A percentile compares a stretch with the other conserved stretches of the same genome.
Conservation (phyloP, 1,140 invertebrate species). For the Ylistrum balloti region DNA sequence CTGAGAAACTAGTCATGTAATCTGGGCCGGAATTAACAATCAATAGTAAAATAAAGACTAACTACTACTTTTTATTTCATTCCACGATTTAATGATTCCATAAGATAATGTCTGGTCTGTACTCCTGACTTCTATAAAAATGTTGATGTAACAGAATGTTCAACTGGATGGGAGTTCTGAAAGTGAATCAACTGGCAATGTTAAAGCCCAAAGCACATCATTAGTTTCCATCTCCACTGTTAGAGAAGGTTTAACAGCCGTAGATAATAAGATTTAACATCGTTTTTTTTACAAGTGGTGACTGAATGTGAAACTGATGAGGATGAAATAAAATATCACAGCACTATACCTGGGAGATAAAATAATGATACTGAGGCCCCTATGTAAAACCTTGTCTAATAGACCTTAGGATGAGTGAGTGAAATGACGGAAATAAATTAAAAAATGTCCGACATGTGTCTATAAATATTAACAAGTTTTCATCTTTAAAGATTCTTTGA, state of each 20-base stretch:
- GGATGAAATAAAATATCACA: slow-evolving; percentile 35
- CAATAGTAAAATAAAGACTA: no score
- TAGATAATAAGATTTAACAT: slow-evolving; percentile 1
- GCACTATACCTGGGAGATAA: slow-evolving; percentile 24
- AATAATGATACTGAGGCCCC: not conserved
- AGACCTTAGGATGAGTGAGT: slow-evolving; percentile 20
- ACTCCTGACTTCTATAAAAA: not conserved
- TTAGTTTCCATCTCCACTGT: not conserved
- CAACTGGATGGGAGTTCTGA: not conserved
- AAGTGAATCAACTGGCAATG: not conserved
- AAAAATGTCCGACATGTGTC: not conserved
- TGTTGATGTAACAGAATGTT: not conserved
- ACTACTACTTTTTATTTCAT: not conserved
- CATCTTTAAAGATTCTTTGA: slow-evolving; percentile 21
- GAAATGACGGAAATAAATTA: not conserved
- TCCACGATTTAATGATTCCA: not conserved
- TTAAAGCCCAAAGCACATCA: not conserved
- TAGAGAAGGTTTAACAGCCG: not conserved
- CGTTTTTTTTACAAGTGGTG: not conserved
- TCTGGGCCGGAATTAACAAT: not conserved
- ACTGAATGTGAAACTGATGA: slow-evolving; percentile 4
- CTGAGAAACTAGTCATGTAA: not conserved
- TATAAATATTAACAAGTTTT: slow-evolving; percentile 10
- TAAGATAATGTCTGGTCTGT: no score
- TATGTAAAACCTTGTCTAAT: not conserved